Conservation (phyloP, 2,113 vertebrate genomes). For the Gallinago jamesoni region DNA sequence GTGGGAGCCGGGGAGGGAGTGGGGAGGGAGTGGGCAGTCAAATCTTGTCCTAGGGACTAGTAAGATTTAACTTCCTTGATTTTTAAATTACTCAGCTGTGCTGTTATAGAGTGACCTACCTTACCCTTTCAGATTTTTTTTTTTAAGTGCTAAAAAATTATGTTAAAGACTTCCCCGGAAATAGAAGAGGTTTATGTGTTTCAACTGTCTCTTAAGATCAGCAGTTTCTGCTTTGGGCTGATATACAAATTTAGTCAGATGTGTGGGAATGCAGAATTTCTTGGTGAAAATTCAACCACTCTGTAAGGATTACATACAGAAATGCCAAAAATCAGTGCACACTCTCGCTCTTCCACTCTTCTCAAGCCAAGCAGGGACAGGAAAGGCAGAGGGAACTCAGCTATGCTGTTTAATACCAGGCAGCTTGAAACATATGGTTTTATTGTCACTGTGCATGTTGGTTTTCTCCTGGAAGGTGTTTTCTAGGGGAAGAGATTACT, state of each 20-base stretch:
- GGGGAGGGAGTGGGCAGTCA: not conserved
- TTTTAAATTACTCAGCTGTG: not conserved
- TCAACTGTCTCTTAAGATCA: not conserved
- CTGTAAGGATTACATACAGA: not conserved
- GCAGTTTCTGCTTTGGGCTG: not conserved
- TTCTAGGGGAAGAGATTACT: not conserved
- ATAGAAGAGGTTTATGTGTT: not conserved
- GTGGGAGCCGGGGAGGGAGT: accelerated
- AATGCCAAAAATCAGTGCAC: not conserved
- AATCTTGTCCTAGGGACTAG: accelerated
- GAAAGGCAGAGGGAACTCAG: not conserved
- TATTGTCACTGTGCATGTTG: not conserved
- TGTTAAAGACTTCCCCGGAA: not conserved
- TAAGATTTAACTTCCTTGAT: not conserved
- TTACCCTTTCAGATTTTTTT: not conserved
- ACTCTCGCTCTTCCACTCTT: accelerated
- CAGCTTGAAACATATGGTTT: not conserved
- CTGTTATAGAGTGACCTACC: not conserved
- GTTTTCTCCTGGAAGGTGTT: not conserved
- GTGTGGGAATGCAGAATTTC: not conserved
- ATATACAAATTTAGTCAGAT: not conserved
- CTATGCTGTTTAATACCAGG: not conserved
- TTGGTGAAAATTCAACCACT: not conserved
- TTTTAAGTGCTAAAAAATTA: not conserved
- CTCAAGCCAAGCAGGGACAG: not conserved